Evolutionary conservation across 2,797 vertebrate genomes (phyloP), one percentile per base, ranked within the genome.

Genomic region (Pangasius sanitwongsei): DNA sequence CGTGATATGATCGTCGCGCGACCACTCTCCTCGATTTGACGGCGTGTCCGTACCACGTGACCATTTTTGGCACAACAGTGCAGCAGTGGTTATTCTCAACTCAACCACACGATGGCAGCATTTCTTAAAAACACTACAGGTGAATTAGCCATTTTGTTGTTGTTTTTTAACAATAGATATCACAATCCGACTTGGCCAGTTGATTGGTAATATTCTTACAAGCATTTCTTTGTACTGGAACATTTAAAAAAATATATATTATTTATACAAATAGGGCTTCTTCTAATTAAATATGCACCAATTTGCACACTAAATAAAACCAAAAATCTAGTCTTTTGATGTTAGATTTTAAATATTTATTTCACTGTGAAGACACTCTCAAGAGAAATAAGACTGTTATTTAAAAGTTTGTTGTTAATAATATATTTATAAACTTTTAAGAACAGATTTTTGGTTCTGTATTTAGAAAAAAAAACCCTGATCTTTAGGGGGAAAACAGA

Each of bases 101-200:
- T 6, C 16, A 4, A 41, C 78, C 87, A 31, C 87, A 59, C 15
- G 87, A 34, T 83, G 87, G 63, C 65, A 59, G 23, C 65, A 87
- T 67, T 70, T 69, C 13, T 12, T 18, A 65, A 80, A 80, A 59
- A 23, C 16, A 0, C 16, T 37, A 61, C 31, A 59, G 12, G 6
- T 78, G 12, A 50, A 50, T 2, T 2, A 72, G 69, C 16, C 9
- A 0, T 31, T 31, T 67, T n/a, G 44, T 44, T 44, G 41, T 44
- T 44, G 44, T 13, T 20, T 23, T 23, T 25, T 4, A 0, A 2
- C 1, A 31, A 15, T 67, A 7, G 0, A 31, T 69, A 70, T 18
- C 31, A 37, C 31, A 25, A 48, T 75, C 41, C 8, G 2, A 0
- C 0, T 13, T 48, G 23, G 4, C 11, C 11, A 28, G 23, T 23